Evolutionary conservation across 1,140 invertebrate species (phyloP), one percentile per base, ranked within the genome.

Genomic region (Drosophila albomicans): DNA sequence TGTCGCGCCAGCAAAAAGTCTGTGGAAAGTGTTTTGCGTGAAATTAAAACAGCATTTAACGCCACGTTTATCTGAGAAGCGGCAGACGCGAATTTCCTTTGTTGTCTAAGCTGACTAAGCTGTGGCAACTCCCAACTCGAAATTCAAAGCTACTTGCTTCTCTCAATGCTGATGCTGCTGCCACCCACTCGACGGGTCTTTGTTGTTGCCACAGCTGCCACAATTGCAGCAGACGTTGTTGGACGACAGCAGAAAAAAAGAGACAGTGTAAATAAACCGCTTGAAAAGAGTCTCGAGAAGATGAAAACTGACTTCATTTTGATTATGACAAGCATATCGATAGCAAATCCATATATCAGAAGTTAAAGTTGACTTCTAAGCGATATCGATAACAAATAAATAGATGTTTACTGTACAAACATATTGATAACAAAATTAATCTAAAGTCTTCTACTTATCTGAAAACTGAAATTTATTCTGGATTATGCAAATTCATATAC

Each of bases 31-130:
- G 67, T 68, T 84, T 84, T 80, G 67, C 68, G 72, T 64, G 49
- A 80, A 84, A 84, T 84, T 80, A 80, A 79, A 68, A 73, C 66
- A 80, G 74, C 72, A 84, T 82, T 82, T 84, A 82, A 77, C 81
- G 81, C 64, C 73, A 58, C 69, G 62, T 64, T 78, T 52, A 16
- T 30, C n/a, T 45, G 13, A 28, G 20, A 8, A n/a, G 5, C 7
- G 1, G 20, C 1, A 41, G 11, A 13, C 5, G 48, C 48, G 13
- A 69, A 38, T 51, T 51, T 57, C 58, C 43, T 73, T 82, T 57
- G 67, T 63, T 72, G 30, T 78, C 63, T 73, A 73, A 75, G 72
- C 67, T 64, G 63, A 45, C 63, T 66, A 66, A 74, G 71, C 57
- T 48, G 61, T 43, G 32, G 28, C 28, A n/a, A 30, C 64, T 45